Conservation (phyloP, 2,888 invertebrate genomes). For the Lasioglossum leucozonium region DNA sequence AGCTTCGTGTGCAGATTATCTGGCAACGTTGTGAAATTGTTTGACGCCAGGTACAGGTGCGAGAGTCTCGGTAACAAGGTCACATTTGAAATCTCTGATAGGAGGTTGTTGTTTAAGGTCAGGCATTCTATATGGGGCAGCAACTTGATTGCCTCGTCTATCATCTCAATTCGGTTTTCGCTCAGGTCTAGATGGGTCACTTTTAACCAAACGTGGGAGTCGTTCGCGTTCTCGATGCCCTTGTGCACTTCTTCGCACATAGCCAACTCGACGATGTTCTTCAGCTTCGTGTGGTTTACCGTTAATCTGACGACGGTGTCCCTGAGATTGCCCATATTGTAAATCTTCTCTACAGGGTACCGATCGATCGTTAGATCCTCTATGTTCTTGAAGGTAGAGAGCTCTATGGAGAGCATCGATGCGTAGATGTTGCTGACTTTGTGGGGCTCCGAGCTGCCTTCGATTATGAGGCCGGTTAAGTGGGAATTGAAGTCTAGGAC, state of each 20-base stretch:
- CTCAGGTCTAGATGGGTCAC: slow-evolving; percentile 91
- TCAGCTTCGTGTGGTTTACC: slow-evolving; percentile 89
- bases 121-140: slow-evolving; percentile 90
- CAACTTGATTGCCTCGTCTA: slow-evolving; percentile 93
- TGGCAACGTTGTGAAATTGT: slow-evolving; percentile 91
- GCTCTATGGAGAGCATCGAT: slow-evolving; percentile 91
- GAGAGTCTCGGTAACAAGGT: slow-evolving; percentile 92
- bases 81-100: slow-evolving; percentile 91
- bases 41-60: slow-evolving; percentile 90
- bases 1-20: slow-evolving; percentile 93
- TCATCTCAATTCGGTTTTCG: slow-evolving; percentile 90
- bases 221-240: slow-evolving; percentile 84
- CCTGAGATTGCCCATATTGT: slow-evolving; percentile 86
- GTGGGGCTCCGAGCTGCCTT: slow-evolving; percentile 89
- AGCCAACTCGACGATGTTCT: slow-evolving; percentile 91
- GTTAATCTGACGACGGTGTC: slow-evolving; percentile 88
- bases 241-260: slow-evolving; percentile 95
- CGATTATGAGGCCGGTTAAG: slow-evolving; percentile 88
- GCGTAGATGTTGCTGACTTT: slow-evolving; percentile 94
- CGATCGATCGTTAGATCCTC: slow-evolving; percentile 89
- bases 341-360: slow-evolving; percentile 89
- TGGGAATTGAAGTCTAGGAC: slow-evolving; percentile 95
- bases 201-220: slow-evolving; percentile 89
- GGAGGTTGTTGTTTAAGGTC: slow-evolving; percentile 91
- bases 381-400: slow-evolving; percentile 93